These are phyloP conservation scores for Cettia cetti DNA, from an alignment of 2,113 vertebrate species.

Conservation along the genomic window DNA sequence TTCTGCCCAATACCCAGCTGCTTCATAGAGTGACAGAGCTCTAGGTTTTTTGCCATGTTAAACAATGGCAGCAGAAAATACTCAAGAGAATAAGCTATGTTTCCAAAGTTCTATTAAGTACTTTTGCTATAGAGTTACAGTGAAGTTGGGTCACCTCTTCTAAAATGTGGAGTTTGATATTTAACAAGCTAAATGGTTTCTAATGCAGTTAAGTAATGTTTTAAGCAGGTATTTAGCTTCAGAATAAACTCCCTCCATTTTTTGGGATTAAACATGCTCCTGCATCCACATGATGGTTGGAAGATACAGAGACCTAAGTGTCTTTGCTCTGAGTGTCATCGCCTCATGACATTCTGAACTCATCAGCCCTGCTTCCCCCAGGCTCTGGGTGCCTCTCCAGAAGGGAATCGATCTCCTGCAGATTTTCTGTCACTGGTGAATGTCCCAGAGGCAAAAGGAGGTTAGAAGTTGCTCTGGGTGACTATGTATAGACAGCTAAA, in stretches of 20 bases:
- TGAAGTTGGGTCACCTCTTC: neutral
- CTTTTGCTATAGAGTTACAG: neutral
- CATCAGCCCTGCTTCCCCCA: fast-evolving
- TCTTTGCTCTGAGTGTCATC: neutral
- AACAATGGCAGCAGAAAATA: neutral
- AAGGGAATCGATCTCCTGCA: neutral
- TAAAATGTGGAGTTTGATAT: neutral
- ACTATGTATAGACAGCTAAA: neutral
- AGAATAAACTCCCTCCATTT: neutral
- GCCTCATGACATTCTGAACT: neutral
- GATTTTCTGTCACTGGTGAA: neutral
- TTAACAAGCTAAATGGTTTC: neutral
- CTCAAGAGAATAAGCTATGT: neutral
- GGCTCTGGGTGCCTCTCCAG: neutral
- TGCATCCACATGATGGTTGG: fast-evolving
- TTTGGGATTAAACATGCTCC: neutral
- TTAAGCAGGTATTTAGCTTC: neutral
- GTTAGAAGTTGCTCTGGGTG: neutral
- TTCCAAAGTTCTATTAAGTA: neutral
- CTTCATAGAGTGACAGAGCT: neutral
- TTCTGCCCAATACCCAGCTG: neutral
- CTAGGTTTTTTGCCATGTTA: neutral
- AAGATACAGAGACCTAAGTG: neutral
- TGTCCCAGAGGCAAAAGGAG: neutral
- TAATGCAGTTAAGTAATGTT: neutral